A percentile compares a stretch with the other conserved stretches of the same genome.
phyloP scores from a whole-genome alignment of 2,797 vertebrate genomes.

The Enteromius fasciolatus region DNA sequence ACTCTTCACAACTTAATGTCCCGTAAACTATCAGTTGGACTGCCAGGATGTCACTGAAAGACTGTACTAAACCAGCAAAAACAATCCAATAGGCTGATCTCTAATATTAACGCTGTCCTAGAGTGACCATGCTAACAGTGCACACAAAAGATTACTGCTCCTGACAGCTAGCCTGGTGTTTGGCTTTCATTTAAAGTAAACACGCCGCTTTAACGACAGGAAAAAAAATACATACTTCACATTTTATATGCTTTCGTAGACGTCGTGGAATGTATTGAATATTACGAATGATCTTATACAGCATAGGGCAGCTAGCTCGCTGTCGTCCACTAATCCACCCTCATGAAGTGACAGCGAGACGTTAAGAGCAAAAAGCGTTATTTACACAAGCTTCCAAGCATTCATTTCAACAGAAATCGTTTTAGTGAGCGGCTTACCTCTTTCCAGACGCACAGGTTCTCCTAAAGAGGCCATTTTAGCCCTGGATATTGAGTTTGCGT shows the following conservation, averaged over 20 bases:
- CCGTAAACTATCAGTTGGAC: neutral
- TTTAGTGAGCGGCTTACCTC: conserved; percentile 78
- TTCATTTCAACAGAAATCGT: neutral
- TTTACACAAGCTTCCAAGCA: neutral
- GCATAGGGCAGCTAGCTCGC: neutral
- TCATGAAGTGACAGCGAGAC: conserved; percentile 16
- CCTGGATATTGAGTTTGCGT: conserved; percentile 43
- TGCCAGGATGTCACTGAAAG: neutral
- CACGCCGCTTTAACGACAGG: neutral
- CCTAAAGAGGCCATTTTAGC: conserved; percentile 88
- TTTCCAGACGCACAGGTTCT: conserved; percentile 91
- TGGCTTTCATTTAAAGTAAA: neutral
- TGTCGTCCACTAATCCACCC: conserved; percentile 11
- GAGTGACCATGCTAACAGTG: conserved; percentile 23
- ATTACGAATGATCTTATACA: neutral
- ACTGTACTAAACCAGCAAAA: neutral
- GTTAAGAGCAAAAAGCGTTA: neutral
- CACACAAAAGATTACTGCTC: conserved; percentile 11
- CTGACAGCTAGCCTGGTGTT: conserved; percentile 12
- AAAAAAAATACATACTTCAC: neutral
- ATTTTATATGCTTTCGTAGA: neutral
- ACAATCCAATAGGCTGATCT: neutral
- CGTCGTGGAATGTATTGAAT: neutral
- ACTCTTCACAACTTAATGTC: neutral
- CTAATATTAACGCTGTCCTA: neutral